Evolutionary conservation across 1,140 invertebrate species (phyloP), one percentile per base, ranked within the genome.

Genomic region (Megathymus violae): DNA sequence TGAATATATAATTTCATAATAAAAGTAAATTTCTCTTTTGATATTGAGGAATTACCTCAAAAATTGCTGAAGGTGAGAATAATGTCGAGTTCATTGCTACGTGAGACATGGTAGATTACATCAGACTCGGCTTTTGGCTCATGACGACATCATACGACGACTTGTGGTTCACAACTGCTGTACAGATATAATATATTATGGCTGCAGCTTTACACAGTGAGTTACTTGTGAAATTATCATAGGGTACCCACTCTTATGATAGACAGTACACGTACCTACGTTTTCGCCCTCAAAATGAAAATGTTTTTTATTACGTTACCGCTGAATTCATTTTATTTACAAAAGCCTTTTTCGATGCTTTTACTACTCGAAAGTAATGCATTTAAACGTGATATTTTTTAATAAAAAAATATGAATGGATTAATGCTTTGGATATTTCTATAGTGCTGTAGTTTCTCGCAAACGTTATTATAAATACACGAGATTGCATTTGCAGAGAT

Each of bases 21-120:
- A 9, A 19, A 11, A 44, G 16, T 44, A 19, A 44, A 44, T 31
- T 31, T 31, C 1, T 1, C 34, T 11, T 36, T 1, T 1, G 1
- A 36, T 15, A 31, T n/a, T 34, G 52, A 56, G 44, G 52, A 10
- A 44, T 25, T 31, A 44, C 44, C 52, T 31, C 14, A 13, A 15
- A 43, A 34, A 56, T 56, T 56, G 22, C 38, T 25, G 14, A 15
- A 40, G 43, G 40, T 14, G 15, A 40, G 52, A 40, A 41, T 56
- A 16, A 43, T 15, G 19, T 40, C 15, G 19, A 56, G 43, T 40
- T 9, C 19, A 14, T 7, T 22, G 31, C 52, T 56, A 22, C 40
- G 40, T 56, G 52, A 38, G 52, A 43, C 52, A 56, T 56, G 40
- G 22, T 44, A 56, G 38, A 56, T 56, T 56, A 56, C 52, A 56